Percentiles rank a stretch among this genome's conserved stretches.
phyloP scores from a whole-genome alignment of 1,140 invertebrate genomes.

The Limonius californicus region DNA sequence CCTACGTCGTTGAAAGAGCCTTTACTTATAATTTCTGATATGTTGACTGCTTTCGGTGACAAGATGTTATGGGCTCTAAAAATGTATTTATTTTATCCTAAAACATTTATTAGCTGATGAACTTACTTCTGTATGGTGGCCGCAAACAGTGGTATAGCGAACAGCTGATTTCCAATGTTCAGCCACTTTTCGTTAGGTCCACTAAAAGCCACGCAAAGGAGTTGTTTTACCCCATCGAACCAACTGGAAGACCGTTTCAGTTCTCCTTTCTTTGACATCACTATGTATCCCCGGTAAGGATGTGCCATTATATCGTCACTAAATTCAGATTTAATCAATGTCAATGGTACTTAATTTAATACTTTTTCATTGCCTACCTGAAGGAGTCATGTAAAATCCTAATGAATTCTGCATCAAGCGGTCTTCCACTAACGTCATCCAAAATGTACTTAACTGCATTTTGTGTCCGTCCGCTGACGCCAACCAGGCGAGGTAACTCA shows the following conservation, averaged over 20 bases:
- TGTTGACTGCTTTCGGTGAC: conserved; percentile 55
- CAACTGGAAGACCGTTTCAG: conserved; percentile 58
- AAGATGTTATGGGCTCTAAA: conserved; percentile 46
- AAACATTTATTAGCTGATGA: conserved; percentile 2
- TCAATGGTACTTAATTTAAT: neutral
- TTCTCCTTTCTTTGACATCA: conserved; percentile 50
- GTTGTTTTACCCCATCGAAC: conserved; percentile 58
- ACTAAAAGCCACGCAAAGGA: conserved; percentile 85
- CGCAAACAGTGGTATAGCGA: conserved; percentile 67
- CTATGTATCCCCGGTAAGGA: conserved; percentile 56
- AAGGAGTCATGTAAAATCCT: conserved; percentile 50
- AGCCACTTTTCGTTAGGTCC: conserved; percentile 66
- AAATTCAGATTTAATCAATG: neutral
- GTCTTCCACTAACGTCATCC: conserved; percentile 57
- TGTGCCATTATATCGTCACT: conserved; percentile 32
- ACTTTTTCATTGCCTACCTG: conserved; percentile 19
- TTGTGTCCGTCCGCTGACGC: conserved; percentile 59
- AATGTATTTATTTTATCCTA: conserved; percentile 6
- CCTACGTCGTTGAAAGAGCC: conserved; percentile 56
- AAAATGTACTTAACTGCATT: conserved; percentile 67
- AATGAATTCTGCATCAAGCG: conserved; percentile 56
- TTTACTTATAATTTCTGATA: conserved; percentile 59
- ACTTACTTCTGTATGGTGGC: conserved; percentile 63
- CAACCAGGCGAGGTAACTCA: conserved; percentile 59
- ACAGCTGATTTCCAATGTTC: conserved; percentile 68